Percentiles rank a stretch among this genome's conserved stretches.
phyloP scores from a whole-genome alignment of 30 jellyfish, hydroid and myxozoan species.

The Aurelia coerulea region DNA sequence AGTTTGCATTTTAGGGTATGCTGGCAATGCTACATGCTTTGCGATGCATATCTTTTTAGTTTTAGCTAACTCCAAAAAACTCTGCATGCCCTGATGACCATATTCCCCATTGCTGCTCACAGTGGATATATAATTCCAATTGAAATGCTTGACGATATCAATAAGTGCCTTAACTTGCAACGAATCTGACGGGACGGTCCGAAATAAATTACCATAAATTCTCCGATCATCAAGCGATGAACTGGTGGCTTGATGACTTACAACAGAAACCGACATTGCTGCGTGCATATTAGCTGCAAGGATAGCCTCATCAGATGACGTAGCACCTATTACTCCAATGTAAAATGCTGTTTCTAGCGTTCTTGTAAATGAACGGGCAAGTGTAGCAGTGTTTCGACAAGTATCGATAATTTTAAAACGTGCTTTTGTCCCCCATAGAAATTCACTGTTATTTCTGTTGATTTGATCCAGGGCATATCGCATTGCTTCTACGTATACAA shows the following conservation, averaged over 20 bases:
- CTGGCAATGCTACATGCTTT: not conserved
- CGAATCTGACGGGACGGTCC: conserved; percentile 35
- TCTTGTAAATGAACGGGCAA: not conserved
- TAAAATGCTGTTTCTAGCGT: not conserved
- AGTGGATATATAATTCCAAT: conserved; percentile 64
- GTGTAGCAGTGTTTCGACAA: conserved; percentile 6
- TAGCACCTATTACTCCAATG: conserved; percentile 9
- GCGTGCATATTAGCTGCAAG: not conserved
- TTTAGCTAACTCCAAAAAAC: conserved; percentile 18
- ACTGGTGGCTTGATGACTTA: conserved; percentile 25
- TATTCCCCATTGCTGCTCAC: conserved; percentile 36
- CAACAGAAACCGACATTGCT: not conserved
- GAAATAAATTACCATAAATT: conserved; percentile 29
- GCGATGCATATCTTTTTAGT: conserved; percentile 28
- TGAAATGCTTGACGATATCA: conserved; percentile 37
- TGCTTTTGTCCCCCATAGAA: not conserved
- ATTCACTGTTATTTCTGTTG: conserved; percentile 3
- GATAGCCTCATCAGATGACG: conserved; percentile 6
- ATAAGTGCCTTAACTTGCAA: conserved; percentile 26
- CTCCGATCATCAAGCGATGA: not conserved
- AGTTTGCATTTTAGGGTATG: not conserved
- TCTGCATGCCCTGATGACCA: conserved; percentile 18
- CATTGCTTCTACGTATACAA: conserved; percentile 12
- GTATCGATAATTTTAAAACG: not conserved
- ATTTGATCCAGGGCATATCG: conserved; percentile 8